These are phyloP conservation scores for Coranthus polyacanthus DNA, from an alignment of 2,797 vertebrate species.

Conservation along the genomic window DNA sequence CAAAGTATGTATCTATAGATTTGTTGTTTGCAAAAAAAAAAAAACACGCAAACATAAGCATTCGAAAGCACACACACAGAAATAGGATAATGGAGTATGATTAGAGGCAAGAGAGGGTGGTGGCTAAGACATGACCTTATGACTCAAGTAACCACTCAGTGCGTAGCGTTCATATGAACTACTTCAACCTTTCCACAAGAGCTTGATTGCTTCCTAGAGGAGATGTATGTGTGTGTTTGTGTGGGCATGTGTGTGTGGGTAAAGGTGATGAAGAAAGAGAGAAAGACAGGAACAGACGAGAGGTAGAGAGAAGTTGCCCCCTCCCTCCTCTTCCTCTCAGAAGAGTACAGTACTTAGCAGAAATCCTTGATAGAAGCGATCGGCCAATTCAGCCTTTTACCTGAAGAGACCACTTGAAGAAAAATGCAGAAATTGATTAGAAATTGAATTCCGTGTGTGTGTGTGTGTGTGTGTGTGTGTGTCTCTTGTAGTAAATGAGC, in stretches of 20 bases:
- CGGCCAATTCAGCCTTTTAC: slow-evolving; percentile 67
- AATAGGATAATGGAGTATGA: slow-evolving; percentile 77
- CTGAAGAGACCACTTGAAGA: slow-evolving; percentile 77
- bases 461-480: slow-evolving; percentile 14
- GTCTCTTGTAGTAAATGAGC: background rate
- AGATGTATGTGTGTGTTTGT: slow-evolving; percentile 15
- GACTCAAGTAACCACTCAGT: slow-evolving; percentile 78
- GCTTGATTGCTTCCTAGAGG: slow-evolving; percentile 80
- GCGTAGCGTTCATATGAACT: slow-evolving; percentile 51
- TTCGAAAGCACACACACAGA: slow-evolving; percentile 19
- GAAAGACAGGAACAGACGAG: slow-evolving; percentile 55
- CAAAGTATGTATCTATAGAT: slow-evolving; percentile 6
- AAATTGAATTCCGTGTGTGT: slow-evolving; percentile 55
- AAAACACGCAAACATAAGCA: slow-evolving; percentile 8
- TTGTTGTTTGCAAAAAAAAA: slow-evolving; percentile 19
- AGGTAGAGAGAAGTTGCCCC: slow-evolving; percentile 54
- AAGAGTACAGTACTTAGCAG: slow-evolving; percentile 64
- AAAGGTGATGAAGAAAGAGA: slow-evolving; percentile 67
- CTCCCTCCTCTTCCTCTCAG: slow-evolving; percentile 25
- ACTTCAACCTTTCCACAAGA: slow-evolving; percentile 74
- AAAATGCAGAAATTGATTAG: slow-evolving; percentile 71
- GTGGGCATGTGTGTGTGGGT: slow-evolving; percentile 19
- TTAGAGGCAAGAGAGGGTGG: slow-evolving; percentile 65
- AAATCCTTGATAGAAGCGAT: slow-evolving; percentile 77
- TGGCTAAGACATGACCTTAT: slow-evolving; percentile 76